Evolutionary conservation across 2,888 invertebrate genomes (phyloP).

Genomic region (Melipona bicolor): DNA sequence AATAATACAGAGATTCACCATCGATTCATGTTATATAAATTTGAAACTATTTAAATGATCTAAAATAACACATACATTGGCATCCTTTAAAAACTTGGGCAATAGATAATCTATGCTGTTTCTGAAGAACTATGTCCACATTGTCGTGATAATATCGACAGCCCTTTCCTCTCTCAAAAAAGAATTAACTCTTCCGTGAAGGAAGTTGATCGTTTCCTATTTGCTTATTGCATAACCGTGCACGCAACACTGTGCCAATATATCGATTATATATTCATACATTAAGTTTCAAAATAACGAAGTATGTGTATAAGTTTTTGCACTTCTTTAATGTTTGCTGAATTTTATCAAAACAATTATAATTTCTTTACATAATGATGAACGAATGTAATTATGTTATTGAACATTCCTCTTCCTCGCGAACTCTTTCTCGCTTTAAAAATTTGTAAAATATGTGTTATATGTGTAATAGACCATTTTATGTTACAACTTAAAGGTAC

Average conservation of each 20-base stretch:
- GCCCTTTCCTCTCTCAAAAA: slow-evolving; percentile 29
- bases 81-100: not conserved
- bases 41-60: not conserved
- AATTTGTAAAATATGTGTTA: not conserved
- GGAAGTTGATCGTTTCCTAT: slow-evolving; percentile 70
- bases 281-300: slow-evolving; percentile 38
- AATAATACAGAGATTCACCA: not conserved
- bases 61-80: not conserved
- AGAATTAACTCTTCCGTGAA: slow-evolving; percentile 60
- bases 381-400: not conserved
- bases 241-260: slow-evolving; percentile 59
- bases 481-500: no score
- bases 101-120: slow-evolving; percentile 17
- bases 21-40: not conserved
- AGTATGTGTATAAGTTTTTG: not conserved
- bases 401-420: not conserved
- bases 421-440: not conserved
- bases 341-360: slow-evolving; percentile 1
- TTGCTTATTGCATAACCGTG: slow-evolving; percentile 67
- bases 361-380: not conserved
- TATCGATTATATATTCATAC: slow-evolving; percentile 34
- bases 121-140: slow-evolving; percentile 19
- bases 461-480: not conserved
- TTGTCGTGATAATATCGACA: slow-evolving; percentile 51
- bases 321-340: not conserved